Conservation (phyloP, 2,888 invertebrate genomes). For the Portevinia maculata region DNA sequence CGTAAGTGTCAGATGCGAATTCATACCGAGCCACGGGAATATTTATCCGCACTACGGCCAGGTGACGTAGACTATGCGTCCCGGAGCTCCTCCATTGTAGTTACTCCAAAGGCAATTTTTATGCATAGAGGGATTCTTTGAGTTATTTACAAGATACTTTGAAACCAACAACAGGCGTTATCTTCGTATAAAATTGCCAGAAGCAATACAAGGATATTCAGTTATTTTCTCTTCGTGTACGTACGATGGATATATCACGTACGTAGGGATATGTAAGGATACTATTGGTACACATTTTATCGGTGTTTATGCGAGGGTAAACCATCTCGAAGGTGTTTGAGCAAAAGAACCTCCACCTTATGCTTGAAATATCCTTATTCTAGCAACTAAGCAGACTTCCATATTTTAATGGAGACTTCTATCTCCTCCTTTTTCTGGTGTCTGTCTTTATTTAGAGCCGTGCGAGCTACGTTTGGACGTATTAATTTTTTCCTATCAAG, state of each 20-base stretch:
- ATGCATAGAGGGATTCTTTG: constrained; percentile 41
- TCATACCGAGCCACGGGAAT: constrained; percentile 12
- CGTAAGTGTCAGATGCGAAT: constrained; percentile 27
- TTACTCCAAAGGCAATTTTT: neutral
- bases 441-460: neutral
- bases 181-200: constrained; percentile 17
- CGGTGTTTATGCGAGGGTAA: constrained; percentile 4
- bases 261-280: neutral
- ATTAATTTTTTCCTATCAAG: constrained; percentile 24
- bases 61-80: neutral
- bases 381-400: constrained; percentile 29
- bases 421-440: neutral
- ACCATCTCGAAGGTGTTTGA: neutral
- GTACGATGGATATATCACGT: constrained; percentile 49
- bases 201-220: constrained; percentile 25
- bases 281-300: constrained; percentile 5
- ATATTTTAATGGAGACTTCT: constrained; percentile 10
- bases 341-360: neutral
- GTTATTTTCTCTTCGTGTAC: neutral
- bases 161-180: constrained; percentile 60
- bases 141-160: constrained; percentile 64
- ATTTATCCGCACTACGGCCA: constrained; percentile 15
- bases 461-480: neutral
- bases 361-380: constrained; percentile 12
- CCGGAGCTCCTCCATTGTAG: neutral